These are phyloP conservation scores for silkworm (Bombyx mori) DNA, from an alignment of 1,140 invertebrate species.

Conservation along the genomic window ASM3026992v2 NC_085110.1:3260501-3261000, in stretches of 20 bases:
- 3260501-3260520: too few relatives aligned
- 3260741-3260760: conserved; percentile 18
- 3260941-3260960: conserved; percentile 38
- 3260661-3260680: too few relatives aligned
- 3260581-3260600: too few relatives aligned
- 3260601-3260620: too few relatives aligned
- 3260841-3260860: conserved; percentile 68
- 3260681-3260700: too few relatives aligned
- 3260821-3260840: conserved; percentile 46
- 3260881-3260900: conserved; percentile 57
- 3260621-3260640: too few relatives aligned
- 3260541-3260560: too few relatives aligned
- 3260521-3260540: too few relatives aligned
- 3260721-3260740: background rate
- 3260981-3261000: conserved; percentile 35
- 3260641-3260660: too few relatives aligned
- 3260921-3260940: conserved; percentile 28
- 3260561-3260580: too few relatives aligned
- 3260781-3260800: conserved; percentile 63
- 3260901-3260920: conserved; percentile 31
- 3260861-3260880: conserved; percentile 64
- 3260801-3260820: conserved; percentile 40
- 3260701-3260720: too few relatives aligned
- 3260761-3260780: conserved; percentile 18
- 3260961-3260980: conserved; percentile 58